These are phyloP conservation scores for Rhynchonycteris naso DNA, from an alignment of 2,797 vertebrate genomes.

Conservation along the genomic window DNA sequence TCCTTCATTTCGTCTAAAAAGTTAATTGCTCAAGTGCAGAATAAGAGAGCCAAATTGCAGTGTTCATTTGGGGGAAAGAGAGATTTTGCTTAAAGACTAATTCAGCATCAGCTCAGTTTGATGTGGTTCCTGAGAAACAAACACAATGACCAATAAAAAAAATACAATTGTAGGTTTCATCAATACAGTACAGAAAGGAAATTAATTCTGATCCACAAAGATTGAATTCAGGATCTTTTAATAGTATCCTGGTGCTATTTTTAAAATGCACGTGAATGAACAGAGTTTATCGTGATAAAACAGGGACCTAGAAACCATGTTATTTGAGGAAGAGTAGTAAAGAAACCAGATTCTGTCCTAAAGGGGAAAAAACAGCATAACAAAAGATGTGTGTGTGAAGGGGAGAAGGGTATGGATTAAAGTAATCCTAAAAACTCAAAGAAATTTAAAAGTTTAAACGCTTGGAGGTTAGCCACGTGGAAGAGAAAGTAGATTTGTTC, in stretches of 20 bases:
- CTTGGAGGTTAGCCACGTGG: constrained; percentile 6
- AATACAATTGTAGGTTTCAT: background rate
- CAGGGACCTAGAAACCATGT: background rate
- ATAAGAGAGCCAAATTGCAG: constrained; percentile 28
- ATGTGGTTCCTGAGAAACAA: constrained; percentile 41
- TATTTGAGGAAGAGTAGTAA: background rate
- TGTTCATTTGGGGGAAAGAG: background rate
- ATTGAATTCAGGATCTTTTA: constrained; percentile 51
- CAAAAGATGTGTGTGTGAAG: background rate
- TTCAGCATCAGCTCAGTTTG: background rate
- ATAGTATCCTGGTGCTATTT: constrained; percentile 8
- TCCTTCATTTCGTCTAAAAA: background rate
- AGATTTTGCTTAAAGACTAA: constrained; percentile 28
- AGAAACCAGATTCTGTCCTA: background rate
- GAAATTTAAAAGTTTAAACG: constrained; percentile 64
- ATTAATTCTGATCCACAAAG: constrained; percentile 21
- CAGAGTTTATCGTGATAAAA: background rate
- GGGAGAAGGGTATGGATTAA: constrained; percentile 17
- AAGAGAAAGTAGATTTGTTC: constrained; percentile 69
- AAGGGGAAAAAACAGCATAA: background rate
- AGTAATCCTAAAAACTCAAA: constrained; percentile 55
- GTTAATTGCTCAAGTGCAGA: background rate
- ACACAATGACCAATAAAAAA: constrained; percentile 8
- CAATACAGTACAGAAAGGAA: background rate
- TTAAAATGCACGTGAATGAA: background rate